Base-by-base conservation (phyloP, 2,797 vertebrate species). In the Lycodopsis pacificus region DNA sequence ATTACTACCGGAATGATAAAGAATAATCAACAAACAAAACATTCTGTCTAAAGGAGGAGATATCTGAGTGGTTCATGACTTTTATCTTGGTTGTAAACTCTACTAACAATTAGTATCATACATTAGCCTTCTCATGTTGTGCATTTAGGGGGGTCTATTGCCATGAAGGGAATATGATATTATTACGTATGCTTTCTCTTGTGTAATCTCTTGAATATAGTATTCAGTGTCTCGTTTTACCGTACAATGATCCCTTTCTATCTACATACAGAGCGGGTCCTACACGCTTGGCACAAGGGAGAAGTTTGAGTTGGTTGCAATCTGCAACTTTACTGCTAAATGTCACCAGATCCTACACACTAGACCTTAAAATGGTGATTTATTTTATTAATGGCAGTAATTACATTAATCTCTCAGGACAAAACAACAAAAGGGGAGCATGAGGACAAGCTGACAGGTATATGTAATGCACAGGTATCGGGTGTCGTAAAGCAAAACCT, bases 1-100 rank as follows among this genome's bases (percentile, higher is more conserved):
- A 65, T 46, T 65, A 30, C 74, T 46, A 9, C 5, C 0, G 5
- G 25, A 25, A 46, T 73, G 27, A 46, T 75, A 13, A 65, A 72
- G 8, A 8, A 34, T 3, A 7, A 51, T 36, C 46, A 61, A 22
- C 22, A 58, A 13, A n/a, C 22, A 73, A 32, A 42, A 22, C 10
- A 1, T 2, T 15, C 1, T 13, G 53, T 51, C 2, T 25, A 25
- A 63, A 48, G 17, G 10, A 48, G 30, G 20, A 20, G 12, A 27
- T 40, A 38, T 48, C 14, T 19, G 6, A 75, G 12, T 48, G 17
- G 42, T 2, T 68, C 15, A 0, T 65, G 19, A 2, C 30, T 56
- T 25, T 46, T 57, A 7, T 66, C 19, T 15, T 67, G 4, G 20
- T 63, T 53, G 2, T 65, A 13, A 25, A 19, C 59, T 44, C 5